A percentile compares a stretch with the other conserved stretches of the same genome.
These are phyloP conservation scores for Galerucella pusilla DNA, from an alignment of 2,888 invertebrate species.

Conservation along the genomic window DNA sequence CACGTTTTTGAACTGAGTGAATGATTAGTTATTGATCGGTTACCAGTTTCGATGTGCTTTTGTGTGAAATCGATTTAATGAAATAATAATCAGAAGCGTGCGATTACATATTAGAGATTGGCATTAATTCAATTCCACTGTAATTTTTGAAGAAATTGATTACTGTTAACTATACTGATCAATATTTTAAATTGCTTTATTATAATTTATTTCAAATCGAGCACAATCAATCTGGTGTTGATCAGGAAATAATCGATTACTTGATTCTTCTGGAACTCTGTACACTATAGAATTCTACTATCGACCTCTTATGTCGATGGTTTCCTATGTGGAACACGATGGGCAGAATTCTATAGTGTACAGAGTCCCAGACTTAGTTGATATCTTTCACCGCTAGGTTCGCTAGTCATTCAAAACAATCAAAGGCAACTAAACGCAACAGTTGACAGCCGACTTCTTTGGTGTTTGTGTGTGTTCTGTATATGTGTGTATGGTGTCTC, in stretches of 20 bases:
- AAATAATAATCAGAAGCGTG: background rate
- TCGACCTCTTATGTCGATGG: too few relatives aligned
- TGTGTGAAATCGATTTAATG: background rate
- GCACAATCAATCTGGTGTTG: background rate
- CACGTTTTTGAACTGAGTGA: slow-evolving; percentile 1
- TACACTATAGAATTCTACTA: too few relatives aligned
- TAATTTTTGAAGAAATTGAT: background rate
- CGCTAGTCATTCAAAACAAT: slow-evolving; percentile 47
- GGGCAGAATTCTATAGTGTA: background rate
- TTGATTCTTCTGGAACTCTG: background rate
- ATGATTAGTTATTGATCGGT: background rate
- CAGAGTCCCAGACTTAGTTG: background rate
- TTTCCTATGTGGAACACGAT: too few relatives aligned
- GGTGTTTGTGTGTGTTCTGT: slow-evolving; percentile 36
- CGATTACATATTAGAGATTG: background rate
- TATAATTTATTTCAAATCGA: background rate
- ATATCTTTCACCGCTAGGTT: slow-evolving; percentile 28
- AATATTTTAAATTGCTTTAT: background rate
- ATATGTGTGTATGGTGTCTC: slow-evolving; percentile 28
- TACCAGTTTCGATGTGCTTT: background rate
- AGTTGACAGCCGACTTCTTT: slow-evolving; percentile 56
- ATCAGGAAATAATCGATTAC: background rate
- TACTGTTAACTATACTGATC: background rate
- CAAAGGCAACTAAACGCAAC: slow-evolving; percentile 54
- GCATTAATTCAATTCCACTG: background rate